These are phyloP conservation scores for Parotocinclus haroldoi DNA, from an alignment of 2,797 vertebrate species.

Conservation along the genomic window DNA sequence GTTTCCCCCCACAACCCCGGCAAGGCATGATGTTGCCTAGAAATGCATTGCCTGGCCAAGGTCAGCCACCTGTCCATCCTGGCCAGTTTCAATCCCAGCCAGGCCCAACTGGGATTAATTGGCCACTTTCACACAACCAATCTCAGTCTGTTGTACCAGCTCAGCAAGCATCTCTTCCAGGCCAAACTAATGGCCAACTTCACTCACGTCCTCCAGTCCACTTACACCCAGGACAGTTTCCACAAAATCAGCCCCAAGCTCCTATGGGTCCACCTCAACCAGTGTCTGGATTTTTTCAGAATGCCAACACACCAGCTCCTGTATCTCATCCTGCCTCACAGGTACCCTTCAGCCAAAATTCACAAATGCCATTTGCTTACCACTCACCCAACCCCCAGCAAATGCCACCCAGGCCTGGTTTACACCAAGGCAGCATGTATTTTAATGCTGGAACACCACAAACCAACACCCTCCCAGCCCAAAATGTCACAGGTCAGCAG, in stretches of 20 bases:
- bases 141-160: slow-evolving; percentile 15
- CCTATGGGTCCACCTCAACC: slow-evolving; percentile 18
- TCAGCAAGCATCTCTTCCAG: slow-evolving; percentile 26
- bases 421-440: slow-evolving; percentile 15
- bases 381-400: slow-evolving; percentile 22
- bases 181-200: slow-evolving; percentile 15
- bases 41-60: slow-evolving; percentile 29
- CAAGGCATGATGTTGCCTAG: slow-evolving; percentile 15
- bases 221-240: slow-evolving; percentile 28
- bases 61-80: slow-evolving; percentile 8
- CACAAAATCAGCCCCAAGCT: slow-evolving; percentile 24
- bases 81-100: slow-evolving; percentile 31
- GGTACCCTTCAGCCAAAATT: slow-evolving; percentile 25
- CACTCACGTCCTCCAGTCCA: slow-evolving; percentile 23
- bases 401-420: slow-evolving; percentile 31
- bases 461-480: slow-evolving; percentile 35
- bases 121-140: slow-evolving; percentile 26
- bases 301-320: slow-evolving; percentile 12
- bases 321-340: slow-evolving; percentile 23
- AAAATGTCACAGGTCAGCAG: slow-evolving; percentile 25
- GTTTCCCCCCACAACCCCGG: slow-evolving; percentile 22
- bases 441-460: slow-evolving; percentile 37
- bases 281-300: slow-evolving; percentile 21
- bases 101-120: slow-evolving; percentile 6
- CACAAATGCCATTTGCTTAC: slow-evolving; percentile 20